Evolutionary conservation across 1,140 invertebrate species (phyloP).

Genomic region (Drosophila kikkawai): DNA sequence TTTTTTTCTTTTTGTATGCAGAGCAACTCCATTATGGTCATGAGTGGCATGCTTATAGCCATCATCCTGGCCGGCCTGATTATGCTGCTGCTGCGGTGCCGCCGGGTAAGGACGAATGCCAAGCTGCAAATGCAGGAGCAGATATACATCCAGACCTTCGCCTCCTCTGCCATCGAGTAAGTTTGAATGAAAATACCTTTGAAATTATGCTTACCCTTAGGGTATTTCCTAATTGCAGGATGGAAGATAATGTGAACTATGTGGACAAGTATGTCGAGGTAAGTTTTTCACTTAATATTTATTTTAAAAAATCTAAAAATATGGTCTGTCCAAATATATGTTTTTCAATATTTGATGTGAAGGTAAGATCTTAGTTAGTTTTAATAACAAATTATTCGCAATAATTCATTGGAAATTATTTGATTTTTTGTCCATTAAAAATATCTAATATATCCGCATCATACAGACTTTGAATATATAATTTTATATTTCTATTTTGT

Average conservation of each 20-base stretch:
- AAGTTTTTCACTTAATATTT: neutral
- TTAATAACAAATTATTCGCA: too few relatives aligned
- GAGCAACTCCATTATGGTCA: slow-evolving; percentile 61
- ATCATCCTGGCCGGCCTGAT: slow-evolving; percentile 50
- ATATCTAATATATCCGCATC: too few relatives aligned
- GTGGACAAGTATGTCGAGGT: slow-evolving; percentile 81
- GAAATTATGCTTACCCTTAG: neutral
- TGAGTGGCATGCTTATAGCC: slow-evolving; percentile 55
- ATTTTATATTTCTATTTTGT: too few relatives aligned
- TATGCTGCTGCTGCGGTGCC: slow-evolving; percentile 41
- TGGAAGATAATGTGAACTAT: slow-evolving; percentile 82
- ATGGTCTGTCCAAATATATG: neutral
- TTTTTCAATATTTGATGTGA: neutral
- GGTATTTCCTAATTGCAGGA: slow-evolving; percentile 32
- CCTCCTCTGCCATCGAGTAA: slow-evolving; percentile 55
- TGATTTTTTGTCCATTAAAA: too few relatives aligned
- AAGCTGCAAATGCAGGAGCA: slow-evolving; percentile 59
- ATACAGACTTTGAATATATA: too few relatives aligned
- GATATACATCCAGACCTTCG: slow-evolving; percentile 68
- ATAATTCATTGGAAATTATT: too few relatives aligned
- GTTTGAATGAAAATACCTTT: neutral
- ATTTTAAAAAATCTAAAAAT: neutral
- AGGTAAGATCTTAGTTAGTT: neutral
- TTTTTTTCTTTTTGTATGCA: neutral
- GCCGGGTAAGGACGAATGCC: slow-evolving; percentile 39